Evolutionary conservation across 2,113 vertebrate species (phyloP).

Genomic region (Colinus virginianus): DNA sequence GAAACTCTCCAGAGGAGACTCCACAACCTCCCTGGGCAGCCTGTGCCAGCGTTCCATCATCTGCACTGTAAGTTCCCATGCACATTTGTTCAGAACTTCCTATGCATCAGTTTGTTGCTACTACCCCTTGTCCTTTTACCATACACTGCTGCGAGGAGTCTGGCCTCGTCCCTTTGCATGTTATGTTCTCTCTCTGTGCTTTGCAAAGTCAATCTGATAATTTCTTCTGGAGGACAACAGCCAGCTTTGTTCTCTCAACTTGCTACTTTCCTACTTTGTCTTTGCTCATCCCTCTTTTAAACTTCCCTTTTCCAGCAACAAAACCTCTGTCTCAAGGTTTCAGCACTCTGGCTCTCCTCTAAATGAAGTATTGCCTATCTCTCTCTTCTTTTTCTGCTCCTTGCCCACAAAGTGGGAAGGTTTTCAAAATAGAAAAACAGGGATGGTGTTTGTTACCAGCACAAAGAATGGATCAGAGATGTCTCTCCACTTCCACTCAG

Average conservation of each 20-base stretch:
- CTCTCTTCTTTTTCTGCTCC: background rate
- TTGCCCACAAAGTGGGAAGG: background rate
- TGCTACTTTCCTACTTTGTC: background rate
- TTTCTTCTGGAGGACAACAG: background rate
- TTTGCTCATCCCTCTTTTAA: background rate
- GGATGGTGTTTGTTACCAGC: background rate
- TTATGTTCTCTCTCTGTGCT: background rate
- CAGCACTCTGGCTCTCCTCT: background rate
- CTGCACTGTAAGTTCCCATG: no score
- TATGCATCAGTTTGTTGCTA: no score
- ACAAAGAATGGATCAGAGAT: background rate
- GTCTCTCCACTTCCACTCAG: background rate
- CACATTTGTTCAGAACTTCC: no score
- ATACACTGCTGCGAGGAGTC: no score
- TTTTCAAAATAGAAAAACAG: background rate
- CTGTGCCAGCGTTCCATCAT: no score
- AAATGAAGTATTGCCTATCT: background rate
- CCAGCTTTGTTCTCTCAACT: background rate
- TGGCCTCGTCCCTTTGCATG: no score
- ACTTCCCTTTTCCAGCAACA: background rate
- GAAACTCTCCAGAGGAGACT: no score
- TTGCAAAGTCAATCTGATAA: background rate
- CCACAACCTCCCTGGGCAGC: no score
- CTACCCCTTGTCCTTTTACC: no score
- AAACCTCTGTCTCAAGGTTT: background rate